phyloP scores from a whole-genome alignment of 2,888 invertebrate genomes.

The Oasisia sp. region DNA sequence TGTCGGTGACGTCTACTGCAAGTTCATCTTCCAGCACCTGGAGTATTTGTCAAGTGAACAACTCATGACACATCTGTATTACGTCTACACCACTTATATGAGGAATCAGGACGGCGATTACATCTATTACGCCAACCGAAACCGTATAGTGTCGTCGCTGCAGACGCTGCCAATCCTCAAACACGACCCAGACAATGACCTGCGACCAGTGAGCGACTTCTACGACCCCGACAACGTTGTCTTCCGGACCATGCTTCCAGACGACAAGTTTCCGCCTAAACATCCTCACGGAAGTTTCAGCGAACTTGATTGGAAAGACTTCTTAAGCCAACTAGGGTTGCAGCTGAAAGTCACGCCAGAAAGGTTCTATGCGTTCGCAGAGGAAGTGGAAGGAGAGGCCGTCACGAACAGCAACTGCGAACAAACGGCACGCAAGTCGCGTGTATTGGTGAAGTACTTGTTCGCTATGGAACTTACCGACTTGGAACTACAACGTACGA shows the following conservation, averaged over 20 bases:
- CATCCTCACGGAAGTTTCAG: conserved; percentile 29
- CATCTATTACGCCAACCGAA: conserved; percentile 21
- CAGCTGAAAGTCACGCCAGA: conserved; percentile 34
- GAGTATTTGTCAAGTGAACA: conserved; percentile 42
- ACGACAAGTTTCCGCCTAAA: conserved; percentile 35
- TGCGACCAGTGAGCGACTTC: conserved; percentile 43
- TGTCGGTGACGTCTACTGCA: conserved; percentile 41
- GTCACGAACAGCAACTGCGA: not conserved
- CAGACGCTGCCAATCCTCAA: conserved; percentile 37
- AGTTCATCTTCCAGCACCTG: conserved; percentile 45
- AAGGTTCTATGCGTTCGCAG: conserved; percentile 37
- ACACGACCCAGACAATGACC: conserved; percentile 38
- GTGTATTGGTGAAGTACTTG: not conserved
- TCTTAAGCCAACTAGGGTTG: conserved; percentile 38
- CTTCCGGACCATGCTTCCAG: conserved; percentile 44
- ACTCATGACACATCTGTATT: conserved; percentile 39
- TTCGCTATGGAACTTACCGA: not conserved
- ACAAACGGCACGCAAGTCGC: not conserved
- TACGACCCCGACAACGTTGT: conserved; percentile 44
- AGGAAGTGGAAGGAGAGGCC: conserved; percentile 34
- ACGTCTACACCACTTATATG: conserved; percentile 38
- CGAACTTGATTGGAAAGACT: conserved; percentile 38
- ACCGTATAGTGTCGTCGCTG: conserved; percentile 37
- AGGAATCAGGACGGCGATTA: not conserved
- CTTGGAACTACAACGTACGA: not conserved